Evolutionary conservation across 1,140 invertebrate species (phyloP), one percentile per base, ranked within the genome.

Genomic region (Lucilia sericata): DNA sequence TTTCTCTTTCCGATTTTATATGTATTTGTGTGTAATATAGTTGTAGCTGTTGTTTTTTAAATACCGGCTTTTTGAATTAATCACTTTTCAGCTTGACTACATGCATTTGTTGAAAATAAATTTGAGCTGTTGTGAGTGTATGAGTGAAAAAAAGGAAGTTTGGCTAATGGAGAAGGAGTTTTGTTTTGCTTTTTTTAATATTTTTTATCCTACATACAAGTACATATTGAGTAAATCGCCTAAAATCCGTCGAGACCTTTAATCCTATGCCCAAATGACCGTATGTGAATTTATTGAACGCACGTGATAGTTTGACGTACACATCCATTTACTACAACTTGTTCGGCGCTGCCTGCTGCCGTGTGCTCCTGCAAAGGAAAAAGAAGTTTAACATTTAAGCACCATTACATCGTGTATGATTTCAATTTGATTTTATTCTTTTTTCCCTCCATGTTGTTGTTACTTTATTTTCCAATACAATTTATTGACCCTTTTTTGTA

Each of bases 31-130:
- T 82, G 12, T 82, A 21, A 5, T 21, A 25, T 10, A 10, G n/a
- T 70, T 70, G 21, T 70, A 10, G 65, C 7, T 70, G 25, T 70
- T 42, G 19, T 36, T 82, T 82, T 47, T 82, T 65, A 65, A 82
- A 82, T 65, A 65, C 81, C 25, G 36, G 65, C 65, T 70, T 70
- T 70, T 70, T 36, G 83, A 81, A 84, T 85, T 85, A 85, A 90
- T 89, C 88, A 89, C 88, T 88, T 88, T 90, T 89, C 85, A 87
- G 88, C 85, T 84, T 84, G 49, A 81, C 14, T 76, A 51, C 74
- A 42, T 42, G n/a, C 34, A 19, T 82, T 60, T 84, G 21, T 49
- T 21, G n/a, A 70, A 21, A 70, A 10, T 21, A 60, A 60, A 14
- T n/a, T 60, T 3, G 14, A 25, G n/a, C 2, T 0, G 1, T 9